Conservation (phyloP, 2,888 invertebrate genomes). For the Penaeus monodon region DNA sequence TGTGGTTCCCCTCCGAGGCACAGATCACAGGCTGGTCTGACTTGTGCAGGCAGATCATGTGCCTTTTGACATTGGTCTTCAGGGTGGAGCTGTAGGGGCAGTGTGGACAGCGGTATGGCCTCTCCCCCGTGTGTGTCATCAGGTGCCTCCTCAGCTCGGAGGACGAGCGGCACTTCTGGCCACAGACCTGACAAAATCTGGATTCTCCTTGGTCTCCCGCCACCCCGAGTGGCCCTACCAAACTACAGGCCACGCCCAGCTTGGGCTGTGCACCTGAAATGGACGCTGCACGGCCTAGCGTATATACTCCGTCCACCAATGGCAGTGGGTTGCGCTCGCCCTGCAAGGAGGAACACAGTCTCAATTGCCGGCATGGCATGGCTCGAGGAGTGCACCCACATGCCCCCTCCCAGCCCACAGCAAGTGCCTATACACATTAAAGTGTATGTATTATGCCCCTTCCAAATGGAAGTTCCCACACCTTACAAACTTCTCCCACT, state of each 20-base stretch:
- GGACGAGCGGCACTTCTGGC: conserved; percentile 30
- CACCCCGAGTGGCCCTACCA: conserved; percentile 9
- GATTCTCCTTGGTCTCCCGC: neutral
- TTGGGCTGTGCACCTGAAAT: conserved; percentile 22
- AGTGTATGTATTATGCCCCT: too few species aligned
- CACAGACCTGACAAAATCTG: conserved; percentile 31
- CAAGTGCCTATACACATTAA: too few species aligned
- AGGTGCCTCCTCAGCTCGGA: conserved; percentile 37
- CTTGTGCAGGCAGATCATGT: conserved; percentile 38
- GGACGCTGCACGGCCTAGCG: conserved; percentile 20
- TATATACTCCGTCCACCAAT: conserved; percentile 28
- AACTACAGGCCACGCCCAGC: conserved; percentile 28
- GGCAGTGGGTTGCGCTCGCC: conserved; percentile 37
- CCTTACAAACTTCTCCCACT: too few species aligned
- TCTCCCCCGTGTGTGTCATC: conserved; percentile 55
- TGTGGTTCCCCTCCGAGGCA: neutral
- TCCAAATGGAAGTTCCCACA: too few species aligned
- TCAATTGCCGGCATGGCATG: too few species aligned
- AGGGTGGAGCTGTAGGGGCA: conserved; percentile 49
- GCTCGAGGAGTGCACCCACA: too few species aligned
- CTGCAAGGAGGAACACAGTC: conserved; percentile 37
- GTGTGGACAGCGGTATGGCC: conserved; percentile 52
- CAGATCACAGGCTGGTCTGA: conserved; percentile 24
- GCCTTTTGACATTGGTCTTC: conserved; percentile 45
- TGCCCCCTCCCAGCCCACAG: too few species aligned